Evolutionary conservation across 2,888 invertebrate genomes (phyloP), one percentile per base, ranked within the genome.

Genomic region (Tetragonisca angustula): DNA sequence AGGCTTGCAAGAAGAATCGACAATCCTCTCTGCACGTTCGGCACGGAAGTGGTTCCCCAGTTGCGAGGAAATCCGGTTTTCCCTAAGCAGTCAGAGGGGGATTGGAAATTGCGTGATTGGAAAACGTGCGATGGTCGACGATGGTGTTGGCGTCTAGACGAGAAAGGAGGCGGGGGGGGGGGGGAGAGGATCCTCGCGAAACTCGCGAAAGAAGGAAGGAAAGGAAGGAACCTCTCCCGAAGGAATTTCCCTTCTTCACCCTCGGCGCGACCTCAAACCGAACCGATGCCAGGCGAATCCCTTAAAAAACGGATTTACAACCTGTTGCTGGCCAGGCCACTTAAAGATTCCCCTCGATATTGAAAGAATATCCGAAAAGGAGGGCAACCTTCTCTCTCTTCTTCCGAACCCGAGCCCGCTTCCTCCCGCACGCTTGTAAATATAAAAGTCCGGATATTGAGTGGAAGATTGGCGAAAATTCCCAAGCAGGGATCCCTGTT

Each of bases 281-380:
- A 93, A 94, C 91, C 91, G 84, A 88, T 84, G 87, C 85, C 87
- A 27, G 86, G 90, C 85, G 89, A 90, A 91, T 92, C 92, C 92
- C 92, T 93, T 92, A 92, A 92, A 93, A 93, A 93, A 93, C 93
- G 93, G 93, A 93, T 94, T 94, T 94, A 94, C 94, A 94, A 94
- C 94, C 94, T 94, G 94, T 94, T 94, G 94, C 94, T 94, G 91
- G 54, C 80, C 76, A 79, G 84, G 92, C 93, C 94, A 94, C 94
- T 94, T 94, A 94, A 94, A 94, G 94, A 94, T 94, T 94, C 94
- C 94, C 94, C 94, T 94, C 94, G 94, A 94, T 94, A 94, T 94
- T 93, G 94, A 94, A 94, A 94, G 94, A 94, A 94, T 94, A 94
- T 94, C 93, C 93, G 92, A 92, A 92, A 92, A 91, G 86, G 88